Evolutionary conservation across 2,797 vertebrate species (phyloP), one percentile per base, ranked within the genome.

Genomic region (Microcaecilia unicolor): DNA sequence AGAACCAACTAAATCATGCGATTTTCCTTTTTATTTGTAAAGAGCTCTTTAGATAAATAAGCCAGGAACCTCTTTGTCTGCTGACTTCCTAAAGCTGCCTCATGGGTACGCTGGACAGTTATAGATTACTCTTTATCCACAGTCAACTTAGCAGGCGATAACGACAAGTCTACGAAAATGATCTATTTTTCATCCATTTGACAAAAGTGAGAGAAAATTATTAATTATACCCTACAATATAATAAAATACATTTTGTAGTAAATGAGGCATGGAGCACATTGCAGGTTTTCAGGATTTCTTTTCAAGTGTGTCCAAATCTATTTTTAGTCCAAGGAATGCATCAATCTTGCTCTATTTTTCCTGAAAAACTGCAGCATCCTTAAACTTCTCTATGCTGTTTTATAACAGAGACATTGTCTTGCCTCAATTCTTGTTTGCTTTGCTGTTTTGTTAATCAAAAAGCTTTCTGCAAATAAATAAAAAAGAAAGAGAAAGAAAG

Each of bases 161-260:
- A 16, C 31, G 9, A 22, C 44, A 58, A n/a, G n/a, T n/a, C n/a
- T n/a, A 58, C 41, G 5, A 33, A 42, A 47, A 61, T 51, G 36
- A 61, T 56, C 67, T 25, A 49, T 51, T 63, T 22, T 64, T 66
- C 71, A 61, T 59, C 43, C 28, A 60, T 48, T 69, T 65, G 58
- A 58, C 59, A 73, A 35, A 70, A 58, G 55, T 51, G 35, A 55
- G 36, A 68, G 67, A 41, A 44, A 40, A 32, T 61, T 53, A 72
- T 70, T 72, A 72, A 76, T 72, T 70, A 70, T 70, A 42, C 32
- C 42, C 37, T 39, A 58, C 25, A 66, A 58, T n/a, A n/a, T n/a
- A n/a, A n/a, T 58, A 65, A 73, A 66, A 73, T 51, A 65, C 48
- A 60, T 67, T 73, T 70, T 69, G 41, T 5, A 52, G 42, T 22